These are phyloP conservation scores for Coptodon bakossiorum DNA, from an alignment of 2,113 vertebrate genomes.

Conservation along the genomic window DNA sequence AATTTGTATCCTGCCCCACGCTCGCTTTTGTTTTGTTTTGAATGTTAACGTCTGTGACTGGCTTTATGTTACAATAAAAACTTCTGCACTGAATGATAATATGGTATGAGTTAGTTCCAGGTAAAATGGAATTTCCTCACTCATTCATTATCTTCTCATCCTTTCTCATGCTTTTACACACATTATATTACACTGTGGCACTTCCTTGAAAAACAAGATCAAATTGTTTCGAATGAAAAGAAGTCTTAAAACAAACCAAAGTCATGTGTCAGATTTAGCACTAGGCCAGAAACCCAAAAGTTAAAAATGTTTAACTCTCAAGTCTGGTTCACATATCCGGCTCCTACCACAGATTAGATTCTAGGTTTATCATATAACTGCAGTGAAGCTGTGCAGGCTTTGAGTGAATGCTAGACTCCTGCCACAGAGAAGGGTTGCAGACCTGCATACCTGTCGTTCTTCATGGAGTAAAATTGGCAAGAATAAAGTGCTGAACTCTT, in stretches of 20 bases:
- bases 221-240: neutral
- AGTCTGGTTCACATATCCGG: neutral
- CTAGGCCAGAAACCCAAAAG: neutral
- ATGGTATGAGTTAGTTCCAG: neutral
- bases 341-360: constrained; percentile 14
- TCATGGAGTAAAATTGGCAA: neutral
- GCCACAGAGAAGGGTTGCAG: constrained; percentile 12
- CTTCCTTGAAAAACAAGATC: neutral
- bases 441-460: constrained; percentile 51
- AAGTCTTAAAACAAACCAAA: neutral
- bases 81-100: neutral
- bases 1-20: neutral
- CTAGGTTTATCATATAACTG: constrained; percentile 13
- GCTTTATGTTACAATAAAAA: neutral
- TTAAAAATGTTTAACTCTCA: neutral
- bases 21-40: neutral
- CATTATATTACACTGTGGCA: neutral
- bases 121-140: neutral
- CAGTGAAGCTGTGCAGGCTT: neutral
- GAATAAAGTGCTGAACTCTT: neutral
- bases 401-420: constrained; percentile 35
- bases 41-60: neutral
- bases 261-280: neutral
- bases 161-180: neutral
- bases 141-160: neutral